Percentiles rank a stretch among this genome's conserved stretches.
Conservation (phyloP, 1,140 invertebrate species). For the Drosophila tristis region DNA sequence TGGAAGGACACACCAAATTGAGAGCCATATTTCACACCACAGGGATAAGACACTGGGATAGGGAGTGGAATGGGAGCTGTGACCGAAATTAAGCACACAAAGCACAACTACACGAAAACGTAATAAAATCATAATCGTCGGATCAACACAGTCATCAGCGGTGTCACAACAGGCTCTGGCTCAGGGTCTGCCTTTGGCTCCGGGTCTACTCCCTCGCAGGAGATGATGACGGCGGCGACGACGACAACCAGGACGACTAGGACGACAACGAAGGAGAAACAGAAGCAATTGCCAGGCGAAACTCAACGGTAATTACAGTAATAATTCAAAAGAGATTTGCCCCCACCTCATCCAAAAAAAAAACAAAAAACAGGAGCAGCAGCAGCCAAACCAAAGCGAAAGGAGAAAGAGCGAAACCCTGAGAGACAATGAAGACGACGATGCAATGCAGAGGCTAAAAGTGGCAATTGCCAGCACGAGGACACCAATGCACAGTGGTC, state of each 20-base stretch:
- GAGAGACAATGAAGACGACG: slow-evolving; percentile 68
- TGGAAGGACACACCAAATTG: slow-evolving; percentile 22
- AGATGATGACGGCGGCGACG: slow-evolving; percentile 21
- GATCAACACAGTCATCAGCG: slow-evolving; percentile 84
- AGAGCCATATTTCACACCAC: slow-evolving; percentile 72
- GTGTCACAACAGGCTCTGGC: slow-evolving; percentile 69
- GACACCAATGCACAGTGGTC: slow-evolving; percentile 34
- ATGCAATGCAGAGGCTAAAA: slow-evolving; percentile 62
- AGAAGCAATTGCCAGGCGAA: slow-evolving; percentile 59
- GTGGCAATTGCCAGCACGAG: slow-evolving; percentile 65
- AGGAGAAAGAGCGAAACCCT: slow-evolving; percentile 35
- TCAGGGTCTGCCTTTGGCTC: background rate
- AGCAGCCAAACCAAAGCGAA: slow-evolving; percentile 21
- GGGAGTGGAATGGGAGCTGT: slow-evolving; percentile 26
- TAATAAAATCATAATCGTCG: slow-evolving; percentile 84
- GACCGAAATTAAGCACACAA: slow-evolving; percentile 76
- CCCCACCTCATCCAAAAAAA: slow-evolving; percentile 47
- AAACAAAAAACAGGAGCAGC: slow-evolving; percentile 17
- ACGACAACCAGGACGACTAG: slow-evolving; percentile 30
- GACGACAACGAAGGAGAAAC: slow-evolving; percentile 33
- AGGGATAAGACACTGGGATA: slow-evolving; percentile 37
- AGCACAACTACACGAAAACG: slow-evolving; percentile 81
- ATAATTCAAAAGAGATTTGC: slow-evolving; percentile 84
- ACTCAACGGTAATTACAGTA: slow-evolving; percentile 83
- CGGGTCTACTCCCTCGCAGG: slow-evolving; percentile 13